Evolutionary conservation across 2,888 invertebrate genomes (phyloP).

Genomic region (Ennomos erosarius): DNA sequence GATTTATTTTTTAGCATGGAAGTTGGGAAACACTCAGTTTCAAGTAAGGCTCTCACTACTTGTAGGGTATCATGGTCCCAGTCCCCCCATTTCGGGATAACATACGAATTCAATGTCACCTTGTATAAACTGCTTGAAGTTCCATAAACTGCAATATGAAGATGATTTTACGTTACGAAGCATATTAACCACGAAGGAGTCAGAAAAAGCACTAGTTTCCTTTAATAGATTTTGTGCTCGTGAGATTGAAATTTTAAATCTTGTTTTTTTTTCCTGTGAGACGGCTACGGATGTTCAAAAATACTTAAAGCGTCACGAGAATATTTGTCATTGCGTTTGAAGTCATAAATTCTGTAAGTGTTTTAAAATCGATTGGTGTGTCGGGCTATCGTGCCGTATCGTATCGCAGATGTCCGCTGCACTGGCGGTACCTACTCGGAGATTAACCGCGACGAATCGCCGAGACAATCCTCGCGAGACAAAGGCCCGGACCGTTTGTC

Average conservation of each 20-base stretch:
- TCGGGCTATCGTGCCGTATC: conserved; percentile 55
- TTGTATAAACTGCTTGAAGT: no score
- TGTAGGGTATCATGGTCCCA: no score
- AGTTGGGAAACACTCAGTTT: no score
- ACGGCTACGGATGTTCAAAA: neutral
- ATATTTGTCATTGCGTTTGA: conserved; percentile 14
- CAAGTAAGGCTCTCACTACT: no score
- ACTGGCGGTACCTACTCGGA: conserved; percentile 50
- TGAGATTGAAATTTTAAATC: conserved; percentile 18
- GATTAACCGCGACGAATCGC: conserved; percentile 74
- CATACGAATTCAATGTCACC: no score
- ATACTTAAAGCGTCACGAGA: conserved; percentile 6
- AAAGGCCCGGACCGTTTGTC: conserved; percentile 74
- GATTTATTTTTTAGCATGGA: no score
- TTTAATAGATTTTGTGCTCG: neutral
- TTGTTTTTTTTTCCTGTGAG: conserved; percentile 13
- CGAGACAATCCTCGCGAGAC: conserved; percentile 74
- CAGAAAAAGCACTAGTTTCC: no score
- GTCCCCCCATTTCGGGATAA: no score
- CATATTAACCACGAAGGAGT: no score
- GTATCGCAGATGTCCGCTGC: conserved; percentile 65
- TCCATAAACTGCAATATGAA: no score
- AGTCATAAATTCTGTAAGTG: conserved; percentile 19
- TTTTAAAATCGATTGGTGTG: conserved; percentile 50
- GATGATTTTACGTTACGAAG: no score